Conservation (phyloP, 2,797 vertebrate genomes). For the Pangasius larnaudii region DNA sequence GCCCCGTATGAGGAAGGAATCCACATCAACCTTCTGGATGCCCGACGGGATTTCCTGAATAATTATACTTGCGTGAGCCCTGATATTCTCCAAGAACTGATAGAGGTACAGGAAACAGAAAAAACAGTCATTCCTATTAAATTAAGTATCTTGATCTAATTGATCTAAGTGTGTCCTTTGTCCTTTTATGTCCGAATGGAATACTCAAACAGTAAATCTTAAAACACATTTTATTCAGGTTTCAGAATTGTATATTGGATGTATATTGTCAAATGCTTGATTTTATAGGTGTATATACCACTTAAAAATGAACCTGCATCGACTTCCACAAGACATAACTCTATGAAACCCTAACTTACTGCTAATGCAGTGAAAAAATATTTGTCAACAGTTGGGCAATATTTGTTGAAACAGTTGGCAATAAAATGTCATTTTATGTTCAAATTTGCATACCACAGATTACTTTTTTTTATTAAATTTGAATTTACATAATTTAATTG, state of each 20-base stretch:
- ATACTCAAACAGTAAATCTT: neutral
- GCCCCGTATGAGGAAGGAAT: conserved; percentile 74
- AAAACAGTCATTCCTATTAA: neutral
- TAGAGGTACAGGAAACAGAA: conserved; percentile 73
- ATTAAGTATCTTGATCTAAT: neutral
- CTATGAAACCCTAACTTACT: neutral
- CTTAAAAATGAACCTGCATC: neutral
- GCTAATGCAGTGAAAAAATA: neutral
- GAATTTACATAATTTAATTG: neutral
- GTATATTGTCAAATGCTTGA: neutral
- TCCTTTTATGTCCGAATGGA: neutral
- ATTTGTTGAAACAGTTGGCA: neutral
- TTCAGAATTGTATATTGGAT: neutral
- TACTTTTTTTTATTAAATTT: neutral
- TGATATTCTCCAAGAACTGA: conserved; percentile 74
- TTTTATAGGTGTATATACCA: neutral
- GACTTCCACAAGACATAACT: neutral
- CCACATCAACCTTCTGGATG: conserved; percentile 66
- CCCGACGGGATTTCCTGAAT: conserved; percentile 73
- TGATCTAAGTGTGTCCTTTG: neutral
- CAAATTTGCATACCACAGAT: neutral
- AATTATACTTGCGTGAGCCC: conserved; percentile 78
- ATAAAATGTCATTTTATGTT: neutral
- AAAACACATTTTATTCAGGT: neutral
- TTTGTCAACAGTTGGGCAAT: neutral